Percentiles rank a stretch among this genome's conserved stretches.
phyloP scores from a whole-genome alignment of 2,113 vertebrate species.

The Patagioenas fasciata region DNA sequence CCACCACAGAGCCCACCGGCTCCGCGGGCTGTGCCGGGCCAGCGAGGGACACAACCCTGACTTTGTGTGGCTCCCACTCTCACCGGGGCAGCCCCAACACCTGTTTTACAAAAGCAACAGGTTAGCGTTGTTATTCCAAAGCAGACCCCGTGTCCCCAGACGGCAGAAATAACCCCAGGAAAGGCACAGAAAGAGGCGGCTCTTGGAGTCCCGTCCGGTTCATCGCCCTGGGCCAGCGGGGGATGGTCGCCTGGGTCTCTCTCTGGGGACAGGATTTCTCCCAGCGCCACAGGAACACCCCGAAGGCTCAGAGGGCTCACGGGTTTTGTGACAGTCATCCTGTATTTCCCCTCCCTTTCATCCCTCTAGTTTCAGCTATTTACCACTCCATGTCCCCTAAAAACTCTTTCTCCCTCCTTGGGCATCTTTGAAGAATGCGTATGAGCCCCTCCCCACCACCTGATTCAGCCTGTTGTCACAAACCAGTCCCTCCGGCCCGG shows the following conservation, averaged over 20 bases:
- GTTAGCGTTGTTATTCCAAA: not conserved
- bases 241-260: too few species aligned
- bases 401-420: not conserved
- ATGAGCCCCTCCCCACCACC: not conserved
- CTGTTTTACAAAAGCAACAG: not conserved
- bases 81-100: not conserved
- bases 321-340: not conserved
- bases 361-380: not conserved
- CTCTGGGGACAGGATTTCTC: not conserved
- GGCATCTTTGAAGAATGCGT: not conserved
- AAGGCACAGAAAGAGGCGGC: not conserved
- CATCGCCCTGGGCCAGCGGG: not conserved
- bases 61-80: not conserved
- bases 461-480: conserved; percentile 31
- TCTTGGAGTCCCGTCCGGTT: not conserved
- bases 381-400: not conserved
- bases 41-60: not conserved
- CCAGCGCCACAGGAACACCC: not conserved
- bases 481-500: conserved; percentile 19
- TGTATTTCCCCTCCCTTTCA: not conserved
- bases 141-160: not conserved
- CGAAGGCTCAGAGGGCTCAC: not conserved
- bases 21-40: not conserved
- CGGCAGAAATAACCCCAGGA: not conserved
- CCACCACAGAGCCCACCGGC: not conserved